phyloP scores from a whole-genome alignment of 2,113 vertebrate species.

The Pseudolaguvia tuberculata region DNA sequence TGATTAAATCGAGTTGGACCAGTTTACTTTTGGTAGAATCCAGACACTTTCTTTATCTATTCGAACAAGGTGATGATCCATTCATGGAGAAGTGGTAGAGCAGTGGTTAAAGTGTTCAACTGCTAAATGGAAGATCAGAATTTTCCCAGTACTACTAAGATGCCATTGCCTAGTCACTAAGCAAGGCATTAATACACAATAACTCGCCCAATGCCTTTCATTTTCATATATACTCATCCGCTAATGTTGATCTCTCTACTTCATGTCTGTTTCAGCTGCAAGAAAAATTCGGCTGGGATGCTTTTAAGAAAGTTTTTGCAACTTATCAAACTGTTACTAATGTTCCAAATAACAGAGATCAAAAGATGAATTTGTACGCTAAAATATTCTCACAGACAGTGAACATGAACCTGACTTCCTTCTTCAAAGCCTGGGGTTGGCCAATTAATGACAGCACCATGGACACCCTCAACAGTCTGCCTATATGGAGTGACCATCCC shows the following conservation, averaged over 20 bases:
- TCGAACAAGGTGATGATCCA: too few species aligned
- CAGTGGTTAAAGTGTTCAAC: too few species aligned
- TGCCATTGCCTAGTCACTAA: too few species aligned
- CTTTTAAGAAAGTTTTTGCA: slow-evolving; percentile 69
- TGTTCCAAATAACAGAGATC: slow-evolving; percentile 57
- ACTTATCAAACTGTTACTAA: slow-evolving; percentile 62
- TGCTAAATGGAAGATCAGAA: too few species aligned
- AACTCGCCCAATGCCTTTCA: too few species aligned
- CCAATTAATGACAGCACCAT: slow-evolving; percentile 62
- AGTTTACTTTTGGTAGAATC: too few species aligned
- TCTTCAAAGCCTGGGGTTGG: slow-evolving; percentile 79
- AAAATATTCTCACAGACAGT: slow-evolving; percentile 70
- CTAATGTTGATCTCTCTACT: background rate
- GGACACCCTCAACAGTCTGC: slow-evolving; percentile 60
- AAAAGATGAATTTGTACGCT: slow-evolving; percentile 76
- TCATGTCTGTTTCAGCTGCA: slow-evolving; percentile 62
- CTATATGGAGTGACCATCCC: slow-evolving; percentile 70
- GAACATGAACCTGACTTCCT: slow-evolving; percentile 66
- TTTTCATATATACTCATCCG: background rate
- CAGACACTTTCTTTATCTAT: too few species aligned
- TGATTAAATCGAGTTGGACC: too few species aligned
- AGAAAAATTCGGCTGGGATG: slow-evolving; percentile 76
- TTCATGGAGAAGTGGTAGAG: too few species aligned
- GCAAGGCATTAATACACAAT: too few species aligned
- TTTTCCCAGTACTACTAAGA: too few species aligned